These are phyloP conservation scores for Pandemis cinnamomeana DNA, from an alignment of 2,888 invertebrate species.

Conservation along the genomic window DNA sequence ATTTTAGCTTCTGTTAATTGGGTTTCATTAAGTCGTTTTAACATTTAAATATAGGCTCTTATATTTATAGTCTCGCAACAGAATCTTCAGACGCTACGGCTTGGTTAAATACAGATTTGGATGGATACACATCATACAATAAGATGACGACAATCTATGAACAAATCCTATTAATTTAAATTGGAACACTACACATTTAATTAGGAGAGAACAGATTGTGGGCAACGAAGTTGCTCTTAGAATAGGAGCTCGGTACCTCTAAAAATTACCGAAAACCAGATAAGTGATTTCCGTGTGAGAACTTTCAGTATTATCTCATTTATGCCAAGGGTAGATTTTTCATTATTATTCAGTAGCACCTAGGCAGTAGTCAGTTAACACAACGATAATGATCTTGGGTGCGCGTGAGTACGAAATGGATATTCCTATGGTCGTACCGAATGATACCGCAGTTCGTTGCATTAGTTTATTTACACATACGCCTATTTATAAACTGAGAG, in stretches of 20 bases:
- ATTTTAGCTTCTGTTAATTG: conserved; percentile 8
- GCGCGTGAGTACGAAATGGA: neutral
- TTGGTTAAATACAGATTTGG: neutral
- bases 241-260: no score
- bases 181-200: neutral
- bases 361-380: no score
- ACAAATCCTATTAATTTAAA: neutral
- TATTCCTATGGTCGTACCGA: conserved; percentile 5
- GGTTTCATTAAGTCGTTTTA: conserved; percentile 19
- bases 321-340: no score
- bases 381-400: neutral
- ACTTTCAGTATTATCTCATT: no score
- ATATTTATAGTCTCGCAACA: neutral
- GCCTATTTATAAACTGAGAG: conserved; percentile 32
- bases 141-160: neutral
- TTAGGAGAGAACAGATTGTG: neutral
- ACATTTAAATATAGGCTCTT: neutral
- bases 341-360: no score
- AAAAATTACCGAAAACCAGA: no score
- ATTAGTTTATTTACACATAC: conserved; percentile 20
- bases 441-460: conserved; percentile 10
- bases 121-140: neutral
- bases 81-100: neutral
- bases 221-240: no score
- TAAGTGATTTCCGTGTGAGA: no score